Conservation (phyloP, 2,797 vertebrate genomes). For the Eulemur albifrons region DNA sequence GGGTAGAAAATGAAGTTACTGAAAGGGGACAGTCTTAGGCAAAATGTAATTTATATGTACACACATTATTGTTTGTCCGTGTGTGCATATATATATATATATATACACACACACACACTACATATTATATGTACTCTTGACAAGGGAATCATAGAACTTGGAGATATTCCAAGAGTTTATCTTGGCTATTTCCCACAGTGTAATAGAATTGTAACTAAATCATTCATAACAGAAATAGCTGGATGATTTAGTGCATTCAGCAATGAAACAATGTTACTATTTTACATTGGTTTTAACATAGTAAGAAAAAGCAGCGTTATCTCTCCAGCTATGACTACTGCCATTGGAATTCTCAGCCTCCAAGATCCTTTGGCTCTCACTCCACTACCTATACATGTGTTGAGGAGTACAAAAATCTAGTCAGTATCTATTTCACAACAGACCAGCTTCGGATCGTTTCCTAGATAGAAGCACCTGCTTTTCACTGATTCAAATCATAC, state of each 20-base stretch:
- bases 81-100: not conserved
- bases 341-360: not conserved
- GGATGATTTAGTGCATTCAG: not conserved
- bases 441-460: not conserved
- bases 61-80: not conserved
- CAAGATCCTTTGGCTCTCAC: not conserved
- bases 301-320: not conserved
- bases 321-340: not conserved
- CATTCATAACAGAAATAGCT: constrained; percentile 15
- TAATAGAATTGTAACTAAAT: constrained; percentile 9
- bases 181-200: not conserved
- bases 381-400: not conserved
- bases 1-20: constrained; percentile 37
- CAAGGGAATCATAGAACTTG: not conserved
- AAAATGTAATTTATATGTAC: not conserved
- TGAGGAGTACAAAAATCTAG: not conserved
- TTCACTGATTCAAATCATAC: not conserved
- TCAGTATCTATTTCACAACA: not conserved
- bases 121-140: not conserved
- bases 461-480: not conserved
- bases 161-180: constrained; percentile 28
- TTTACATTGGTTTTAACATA: not conserved
- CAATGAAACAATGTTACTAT: not conserved
- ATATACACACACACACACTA: not conserved
- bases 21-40: not conserved